Base-by-base conservation (phyloP, 2,113 vertebrate genomes). In the Sylvietta virens region DNA sequence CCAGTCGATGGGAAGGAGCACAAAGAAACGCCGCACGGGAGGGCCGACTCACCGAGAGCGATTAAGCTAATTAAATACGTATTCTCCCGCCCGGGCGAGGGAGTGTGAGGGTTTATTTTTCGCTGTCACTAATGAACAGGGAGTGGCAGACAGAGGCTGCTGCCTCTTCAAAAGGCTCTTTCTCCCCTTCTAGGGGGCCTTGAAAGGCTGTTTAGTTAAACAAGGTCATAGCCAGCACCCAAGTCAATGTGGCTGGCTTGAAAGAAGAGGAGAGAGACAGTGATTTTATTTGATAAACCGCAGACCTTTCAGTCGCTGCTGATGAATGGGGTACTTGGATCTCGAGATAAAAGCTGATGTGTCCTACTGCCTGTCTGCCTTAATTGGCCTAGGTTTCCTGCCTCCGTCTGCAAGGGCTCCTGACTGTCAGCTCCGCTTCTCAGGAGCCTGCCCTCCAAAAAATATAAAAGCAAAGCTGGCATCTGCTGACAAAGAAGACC, bases 211-310 rank as follows among this genome's bases (percentile, higher is more conserved):
- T 74, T 89, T 64, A 90, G 90, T 94, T 95, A 94, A 97, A 94
- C n/a, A 76, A 86, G 96, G 95, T 95, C 86, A 69, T 35, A 65
- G 86, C 23, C 78, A 78, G 93, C 90, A 86, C 93, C 86, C 62
- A 85, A 91, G 80, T 88, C 72, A 81, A 77, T 39, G 79, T 73
- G 48, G 64, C 50, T 72, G 57, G 74, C 35, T 90, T 90, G 86
- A 72, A 90, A 86, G 81, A 62, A 72, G 58, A 69, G 39, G 81
- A 73, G 77, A 70, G 71, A 95, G 92, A 87, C 88, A 88, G 62
- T 90, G 95, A 95, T 88, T 95, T 93, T 84, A 57, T 90, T 90
- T 96, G 91, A 97, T 94, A 92, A 94, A 91, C 85, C 15, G 5
- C 60, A 96, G 81, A 81, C 64, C 78, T 92, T 78, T 92, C 85